Base-by-base conservation (phyloP, 2,113 vertebrate species). In the Eclectus roratus region DNA sequence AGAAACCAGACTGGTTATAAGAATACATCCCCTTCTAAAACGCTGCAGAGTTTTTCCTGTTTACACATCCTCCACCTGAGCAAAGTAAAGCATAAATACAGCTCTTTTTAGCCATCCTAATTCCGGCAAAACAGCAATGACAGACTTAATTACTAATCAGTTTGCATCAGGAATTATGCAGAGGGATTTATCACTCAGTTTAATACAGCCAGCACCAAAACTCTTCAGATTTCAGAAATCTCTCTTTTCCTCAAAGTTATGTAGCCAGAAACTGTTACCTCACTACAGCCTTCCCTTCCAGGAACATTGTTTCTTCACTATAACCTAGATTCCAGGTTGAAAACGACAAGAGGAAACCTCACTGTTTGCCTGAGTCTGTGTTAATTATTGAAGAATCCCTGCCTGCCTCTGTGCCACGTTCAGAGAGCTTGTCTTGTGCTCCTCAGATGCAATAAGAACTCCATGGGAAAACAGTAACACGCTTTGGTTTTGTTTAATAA, bases 401-500 rank as follows among this genome's bases (percentile, higher is more conserved):
- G 49, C 65, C 83, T 19, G 70, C 61, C 80, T 58, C 63, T 4
- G 52, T 19, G 68, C 76, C 41, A 16, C 2, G 13, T 61, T 52
- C 61, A 81, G 64, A 56, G 21, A 63, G 55, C 43, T 83, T 18
- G 3, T 37, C 39, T 68, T 79, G 2, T 29, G 12, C 46, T 69
- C 74, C 85, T 91, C 65, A 10, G 65, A 44, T 73, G 84, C 46
- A 17, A 43, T 2, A 17, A 49, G 37, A 58, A 27, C 66, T 92
- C 91, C 37, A 7, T 17, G 46, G 89, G 68, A 73, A 93, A 84
- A 85, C 16, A 60, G 74, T 25, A 95, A 79, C 44, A 78, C 1
- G 1, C 13, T 86, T 90, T 64, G 81, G 73, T 91, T 96, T 96
- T 87, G 81, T 96, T 97, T 93, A 93, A 88, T 94, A 95, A 93